phyloP scores from a whole-genome alignment of 2,797 vertebrate species.

The Morelia viridis region DNA sequence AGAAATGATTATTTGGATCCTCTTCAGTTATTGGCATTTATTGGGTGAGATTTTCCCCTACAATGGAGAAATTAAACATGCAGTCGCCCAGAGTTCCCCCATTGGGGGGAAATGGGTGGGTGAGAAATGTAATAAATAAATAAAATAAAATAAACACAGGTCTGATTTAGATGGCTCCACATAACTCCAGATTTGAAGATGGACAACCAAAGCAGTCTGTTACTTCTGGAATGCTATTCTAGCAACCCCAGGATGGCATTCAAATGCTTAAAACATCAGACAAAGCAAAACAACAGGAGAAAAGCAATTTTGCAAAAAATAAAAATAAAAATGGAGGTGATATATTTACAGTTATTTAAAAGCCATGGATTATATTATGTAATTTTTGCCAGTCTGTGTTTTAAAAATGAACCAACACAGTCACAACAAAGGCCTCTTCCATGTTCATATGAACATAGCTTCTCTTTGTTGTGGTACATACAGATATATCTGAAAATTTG shows the following conservation, averaged over 20 bases:
- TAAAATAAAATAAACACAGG: not conserved
- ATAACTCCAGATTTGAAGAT: not conserved
- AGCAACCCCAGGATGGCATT: not conserved
- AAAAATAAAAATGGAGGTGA: no score
- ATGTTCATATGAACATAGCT: not conserved
- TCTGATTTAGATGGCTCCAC: not conserved
- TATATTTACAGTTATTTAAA: not conserved
- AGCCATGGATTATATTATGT: not conserved
- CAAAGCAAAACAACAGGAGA: not conserved
- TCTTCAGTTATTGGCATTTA: not conserved
- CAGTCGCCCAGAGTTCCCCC: no score
- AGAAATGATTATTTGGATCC: not conserved
- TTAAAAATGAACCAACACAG: not conserved
- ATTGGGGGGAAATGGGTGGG: no score
- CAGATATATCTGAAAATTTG: not conserved
- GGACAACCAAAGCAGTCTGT: not conserved
- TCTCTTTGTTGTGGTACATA: not conserved
- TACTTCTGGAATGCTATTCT: not conserved
- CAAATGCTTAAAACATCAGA: not conserved
- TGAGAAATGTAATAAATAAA: no score
- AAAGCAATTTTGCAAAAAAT: not conserved
- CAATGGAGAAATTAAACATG: not conserved
- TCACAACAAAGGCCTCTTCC: not conserved
- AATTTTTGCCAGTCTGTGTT: not conserved
- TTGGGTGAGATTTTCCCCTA: not conserved